phyloP scores from a whole-genome alignment of 2,797 vertebrate genomes.

The Antennarius maculatus region DNA sequence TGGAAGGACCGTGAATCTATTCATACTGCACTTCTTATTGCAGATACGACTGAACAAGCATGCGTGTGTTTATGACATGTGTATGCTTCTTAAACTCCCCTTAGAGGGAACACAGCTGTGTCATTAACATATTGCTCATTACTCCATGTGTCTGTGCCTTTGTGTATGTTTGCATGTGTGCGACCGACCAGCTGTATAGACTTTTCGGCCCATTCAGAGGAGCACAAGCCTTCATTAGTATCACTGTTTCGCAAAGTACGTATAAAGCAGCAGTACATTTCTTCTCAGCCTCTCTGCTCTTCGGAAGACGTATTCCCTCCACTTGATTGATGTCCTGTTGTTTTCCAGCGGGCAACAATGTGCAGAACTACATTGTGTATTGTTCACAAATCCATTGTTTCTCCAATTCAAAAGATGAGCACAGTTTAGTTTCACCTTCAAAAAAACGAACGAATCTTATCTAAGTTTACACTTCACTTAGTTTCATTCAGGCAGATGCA shows the following conservation, averaged over 20 bases:
- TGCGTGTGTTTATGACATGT: background rate
- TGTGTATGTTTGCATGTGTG: slow-evolving; percentile 9
- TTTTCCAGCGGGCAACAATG: slow-evolving; percentile 31
- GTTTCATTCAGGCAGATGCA: background rate
- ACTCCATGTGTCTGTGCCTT: background rate
- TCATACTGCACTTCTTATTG: slow-evolving; percentile 10
- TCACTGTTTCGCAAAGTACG: slow-evolving; percentile 35
- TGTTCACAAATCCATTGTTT: background rate
- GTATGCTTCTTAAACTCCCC: slow-evolving; percentile 1
- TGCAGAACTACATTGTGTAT: slow-evolving; percentile 35
- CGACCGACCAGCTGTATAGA: slow-evolving; percentile 51
- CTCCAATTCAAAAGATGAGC: background rate
- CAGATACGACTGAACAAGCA: background rate
- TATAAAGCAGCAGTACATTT: slow-evolving; percentile 39
- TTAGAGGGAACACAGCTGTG: slow-evolving; percentile 29
- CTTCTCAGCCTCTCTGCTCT: slow-evolving; percentile 27
- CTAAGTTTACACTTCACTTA: background rate
- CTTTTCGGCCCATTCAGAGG: slow-evolving; percentile 36
- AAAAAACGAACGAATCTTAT: background rate
- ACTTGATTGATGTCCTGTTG: slow-evolving; percentile 49
- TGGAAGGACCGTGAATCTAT: slow-evolving; percentile 9
- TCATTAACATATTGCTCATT: slow-evolving; percentile 19
- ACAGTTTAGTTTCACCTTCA: no score
- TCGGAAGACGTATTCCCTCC: slow-evolving; percentile 45
- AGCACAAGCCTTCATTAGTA: slow-evolving; percentile 47